A percentile compares a stretch with the other conserved stretches of the same genome.
Evolutionary conservation across 2,113 vertebrate genomes (phyloP).

Genomic region (Henicopernis longicauda): DNA sequence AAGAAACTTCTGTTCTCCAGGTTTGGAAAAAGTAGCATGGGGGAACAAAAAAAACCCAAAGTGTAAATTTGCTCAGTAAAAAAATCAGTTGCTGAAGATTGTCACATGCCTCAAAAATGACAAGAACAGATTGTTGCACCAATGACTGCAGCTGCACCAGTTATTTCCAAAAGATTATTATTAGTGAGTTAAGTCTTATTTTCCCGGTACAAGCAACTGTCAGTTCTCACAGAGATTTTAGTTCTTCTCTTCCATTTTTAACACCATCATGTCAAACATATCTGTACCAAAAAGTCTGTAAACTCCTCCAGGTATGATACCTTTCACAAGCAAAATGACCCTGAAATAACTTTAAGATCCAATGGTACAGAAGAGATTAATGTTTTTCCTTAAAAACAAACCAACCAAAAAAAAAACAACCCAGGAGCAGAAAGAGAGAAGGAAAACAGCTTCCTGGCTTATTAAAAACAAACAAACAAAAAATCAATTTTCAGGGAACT

Average conservation of each 20-base stretch:
- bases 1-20: not conserved
- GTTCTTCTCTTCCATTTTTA: not conserved
- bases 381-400: not conserved
- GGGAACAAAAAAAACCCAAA: not conserved
- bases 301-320: not conserved
- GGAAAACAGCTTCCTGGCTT: not conserved
- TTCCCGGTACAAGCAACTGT: not conserved
- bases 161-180: not conserved
- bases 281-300: not conserved
- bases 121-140: not conserved
- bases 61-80: not conserved
- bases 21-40: not conserved
- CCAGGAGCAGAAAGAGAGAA: not conserved
- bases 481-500: not conserved
- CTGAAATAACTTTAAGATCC: not conserved
- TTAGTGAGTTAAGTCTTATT: not conserved
- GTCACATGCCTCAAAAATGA: not conserved
- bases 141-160: not conserved
- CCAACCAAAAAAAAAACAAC: no score
- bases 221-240: not conserved
- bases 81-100: not conserved
- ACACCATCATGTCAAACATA: fast-evolving
- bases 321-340: not conserved
- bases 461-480: not conserved
- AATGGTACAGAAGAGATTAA: not conserved